Evolutionary conservation across 2,113 vertebrate species (phyloP).

Genomic region (Galbula dea): DNA sequence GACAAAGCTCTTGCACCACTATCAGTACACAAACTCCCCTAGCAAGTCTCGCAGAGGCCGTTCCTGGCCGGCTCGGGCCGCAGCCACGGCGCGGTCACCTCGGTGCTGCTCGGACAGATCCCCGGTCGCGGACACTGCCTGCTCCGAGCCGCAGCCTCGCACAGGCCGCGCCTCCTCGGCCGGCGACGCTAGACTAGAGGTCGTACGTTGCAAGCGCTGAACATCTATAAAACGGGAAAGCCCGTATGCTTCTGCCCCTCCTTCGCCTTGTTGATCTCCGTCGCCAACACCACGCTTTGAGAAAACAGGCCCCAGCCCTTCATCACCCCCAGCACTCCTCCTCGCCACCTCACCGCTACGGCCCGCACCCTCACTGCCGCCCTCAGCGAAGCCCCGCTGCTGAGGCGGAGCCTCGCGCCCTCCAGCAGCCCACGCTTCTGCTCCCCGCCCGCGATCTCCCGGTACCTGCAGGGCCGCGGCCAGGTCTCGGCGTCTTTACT

Average conservation of each 20-base stretch:
- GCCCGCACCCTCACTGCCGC: background rate
- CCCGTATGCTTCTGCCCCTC: background rate
- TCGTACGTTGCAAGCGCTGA: background rate
- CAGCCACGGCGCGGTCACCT: background rate
- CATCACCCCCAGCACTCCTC: background rate
- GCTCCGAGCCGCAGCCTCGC: background rate
- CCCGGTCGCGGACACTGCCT: background rate
- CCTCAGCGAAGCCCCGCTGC: background rate
- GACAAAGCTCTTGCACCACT: background rate
- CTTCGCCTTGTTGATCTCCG: background rate
- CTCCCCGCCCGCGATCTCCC: background rate
- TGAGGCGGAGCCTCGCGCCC: too few species aligned
- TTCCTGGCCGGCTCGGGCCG: background rate
- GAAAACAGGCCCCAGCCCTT: too few species aligned
- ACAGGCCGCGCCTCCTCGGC: background rate
- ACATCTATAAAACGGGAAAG: accelerated
- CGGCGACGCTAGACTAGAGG: background rate
- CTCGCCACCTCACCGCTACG: background rate
- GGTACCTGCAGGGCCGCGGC: background rate
- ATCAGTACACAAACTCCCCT: background rate
- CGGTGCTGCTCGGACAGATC: background rate
- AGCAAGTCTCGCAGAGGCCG: background rate
- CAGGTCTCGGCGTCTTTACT: too few species aligned
- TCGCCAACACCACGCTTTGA: accelerated
- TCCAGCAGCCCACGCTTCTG: background rate